Percentiles rank a stretch among this genome's conserved stretches.
Evolutionary conservation across 2,113 vertebrate species (phyloP).

Genomic region (Austrofundulus limnaeus): DNA sequence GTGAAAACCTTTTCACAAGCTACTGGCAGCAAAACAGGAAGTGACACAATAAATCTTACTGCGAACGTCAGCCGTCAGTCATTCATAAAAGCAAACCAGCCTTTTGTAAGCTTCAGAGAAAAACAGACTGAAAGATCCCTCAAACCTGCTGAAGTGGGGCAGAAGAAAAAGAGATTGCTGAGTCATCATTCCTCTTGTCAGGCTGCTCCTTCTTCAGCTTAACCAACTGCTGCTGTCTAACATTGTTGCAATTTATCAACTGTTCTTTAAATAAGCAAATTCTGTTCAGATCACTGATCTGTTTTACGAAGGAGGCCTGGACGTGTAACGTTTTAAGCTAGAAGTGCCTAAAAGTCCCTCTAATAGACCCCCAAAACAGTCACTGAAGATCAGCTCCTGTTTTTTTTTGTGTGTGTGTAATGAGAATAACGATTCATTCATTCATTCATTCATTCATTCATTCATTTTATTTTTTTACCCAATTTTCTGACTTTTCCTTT

Average conservation of each 20-base stretch:
- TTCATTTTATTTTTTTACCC: background rate
- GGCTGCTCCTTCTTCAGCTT: conserved; percentile 19
- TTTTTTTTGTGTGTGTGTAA: no score
- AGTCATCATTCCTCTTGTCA: conserved; percentile 38
- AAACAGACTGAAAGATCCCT: background rate
- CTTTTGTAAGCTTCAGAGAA: background rate
- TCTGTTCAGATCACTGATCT: no score
- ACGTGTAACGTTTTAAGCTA: conserved; percentile 1
- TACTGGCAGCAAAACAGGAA: no score
- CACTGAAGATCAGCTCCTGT: conserved; percentile 1
- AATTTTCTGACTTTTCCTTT: background rate
- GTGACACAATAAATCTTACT: no score
- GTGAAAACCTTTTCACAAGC: no score
- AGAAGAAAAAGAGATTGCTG: conserved; percentile 31
- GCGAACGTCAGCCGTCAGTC: no score
- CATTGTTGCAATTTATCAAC: no score
- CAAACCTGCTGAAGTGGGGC: conserved; percentile 11
- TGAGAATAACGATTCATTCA: no score
- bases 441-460: no score
- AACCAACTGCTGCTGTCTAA: conserved; percentile 2
- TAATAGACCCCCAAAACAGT: conserved; percentile 6
- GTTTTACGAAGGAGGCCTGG: no score
- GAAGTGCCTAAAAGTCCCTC: conserved; percentile 47
- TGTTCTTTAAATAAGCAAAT: background rate
- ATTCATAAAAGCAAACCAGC: background rate